Conservation (phyloP, 2,888 invertebrate genomes). For the Oscheius myriophilus region DNA sequence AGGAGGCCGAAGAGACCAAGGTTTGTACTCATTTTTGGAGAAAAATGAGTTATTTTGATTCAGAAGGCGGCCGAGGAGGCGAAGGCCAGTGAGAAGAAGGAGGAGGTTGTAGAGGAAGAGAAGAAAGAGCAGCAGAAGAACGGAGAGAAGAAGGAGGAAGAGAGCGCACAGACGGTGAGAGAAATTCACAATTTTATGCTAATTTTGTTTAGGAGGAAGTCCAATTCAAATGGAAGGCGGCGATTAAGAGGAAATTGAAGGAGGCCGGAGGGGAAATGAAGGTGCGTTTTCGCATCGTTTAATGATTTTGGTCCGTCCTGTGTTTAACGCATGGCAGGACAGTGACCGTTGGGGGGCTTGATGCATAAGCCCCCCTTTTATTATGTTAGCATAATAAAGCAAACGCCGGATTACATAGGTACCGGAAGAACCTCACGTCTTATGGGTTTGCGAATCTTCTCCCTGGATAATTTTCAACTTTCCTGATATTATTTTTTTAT, state of each 20-base stretch:
- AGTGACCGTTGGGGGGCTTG: too few species aligned
- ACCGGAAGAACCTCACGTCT: too few species aligned
- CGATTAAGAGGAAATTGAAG: constrained; percentile 56
- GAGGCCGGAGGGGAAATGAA: constrained; percentile 57
- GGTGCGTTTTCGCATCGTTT: too few species aligned
- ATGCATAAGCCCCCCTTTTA: too few species aligned
- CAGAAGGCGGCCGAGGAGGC: constrained; percentile 5
- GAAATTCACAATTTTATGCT: too few species aligned
- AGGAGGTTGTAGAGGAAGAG: constrained; percentile 47
- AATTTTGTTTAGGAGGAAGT: background rate
- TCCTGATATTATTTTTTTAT: too few species aligned
- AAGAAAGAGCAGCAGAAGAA: background rate
- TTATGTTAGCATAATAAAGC: background rate
- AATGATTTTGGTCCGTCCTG: too few species aligned
- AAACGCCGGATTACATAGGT: too few species aligned
- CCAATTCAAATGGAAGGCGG: constrained; percentile 58
- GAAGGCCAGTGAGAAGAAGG: constrained; percentile 52
- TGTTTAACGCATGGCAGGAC: too few species aligned
- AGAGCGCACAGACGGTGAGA: background rate
- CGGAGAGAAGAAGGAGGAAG: constrained; percentile 10
- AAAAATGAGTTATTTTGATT: background rate
- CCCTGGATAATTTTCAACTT: too few species aligned
- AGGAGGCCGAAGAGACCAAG: constrained; percentile 26
- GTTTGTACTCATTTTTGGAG: background rate
- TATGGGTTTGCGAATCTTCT: too few species aligned